Base-by-base conservation (phyloP, 2,797 vertebrate genomes). In the Megalops cyprinoides region DNA sequence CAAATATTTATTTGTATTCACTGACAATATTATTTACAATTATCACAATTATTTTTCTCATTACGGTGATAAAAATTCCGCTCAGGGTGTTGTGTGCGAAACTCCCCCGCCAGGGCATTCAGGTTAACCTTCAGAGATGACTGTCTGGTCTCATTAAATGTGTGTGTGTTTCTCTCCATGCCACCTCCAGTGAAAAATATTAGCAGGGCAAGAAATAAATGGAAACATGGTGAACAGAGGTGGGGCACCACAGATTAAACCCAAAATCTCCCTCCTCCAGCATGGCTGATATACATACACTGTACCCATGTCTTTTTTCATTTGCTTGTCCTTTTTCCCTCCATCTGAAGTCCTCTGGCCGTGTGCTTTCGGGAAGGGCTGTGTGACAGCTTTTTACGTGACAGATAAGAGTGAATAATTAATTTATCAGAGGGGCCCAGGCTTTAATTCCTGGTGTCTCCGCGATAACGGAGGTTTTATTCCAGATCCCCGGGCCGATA, bases 381-480 rank as follows among this genome's bases (percentile, higher is more conserved):
- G 79, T 89, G 87, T 89, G 87, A 86, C 87, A 89, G 90, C 90
- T 90, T 91, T 94, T 94, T 92, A 91, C 91, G 89, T 91, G 93
- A 89, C 82, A 90, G 91, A 93, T 94, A 91, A 94, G 91, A 93
- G 85, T 79, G 86, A 94, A 92, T 94, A 92, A 94, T 95, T 95
- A 95, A 94, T 94, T 95, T 94, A 93, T 94, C 84, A 86, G 88
- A 87, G 89, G 88, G 86, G 88, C 85, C 88, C 90, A 93, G 92
- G 90, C 93, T 94, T 91, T 94, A 95, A 94, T 95, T 94, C 91
- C 90, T 80, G 90, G 92, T 92, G 90, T 93, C 92, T 89, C 80
- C 82, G 90, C 88, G 93, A 95, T 96, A 95, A 94, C 91, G 85
- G 84, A 89, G 86, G 91, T 90, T 94, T 91, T 92, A 91, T 91